Evolutionary conservation across 2,888 invertebrate species (phyloP), one percentile per base, ranked within the genome.

Genomic region (Lasioglossum leucozonium): DNA sequence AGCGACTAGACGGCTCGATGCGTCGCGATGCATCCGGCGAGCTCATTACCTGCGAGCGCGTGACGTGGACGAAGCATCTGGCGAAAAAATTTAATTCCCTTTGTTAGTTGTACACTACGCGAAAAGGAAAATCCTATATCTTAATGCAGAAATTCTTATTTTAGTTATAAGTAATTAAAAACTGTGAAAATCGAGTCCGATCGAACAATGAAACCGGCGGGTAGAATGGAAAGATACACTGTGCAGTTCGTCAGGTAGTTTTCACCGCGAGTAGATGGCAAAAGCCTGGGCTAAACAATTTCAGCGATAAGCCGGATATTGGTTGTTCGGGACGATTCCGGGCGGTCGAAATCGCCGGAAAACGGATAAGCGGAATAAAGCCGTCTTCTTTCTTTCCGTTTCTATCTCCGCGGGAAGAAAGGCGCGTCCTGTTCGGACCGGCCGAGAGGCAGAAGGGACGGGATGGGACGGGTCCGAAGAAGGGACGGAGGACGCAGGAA

Each of bases 401-500:
- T 37, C 30, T 10, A 16, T 22, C 30, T 22, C 8, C 18, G 10
- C 2, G 18, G 30, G 11, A n/a, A 62, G 30, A 30, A 42, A 10
- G 40, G 44, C 26, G 10, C 69, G 18, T 42, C 22, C 10, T n/a
- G 10, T 22, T 30, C 58, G 58, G 30, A 0, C 10, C 10, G 51
- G 51, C 18, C 51, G n/a, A 10, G 16, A 62, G 58, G 13, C 51
- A 5, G 18, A 30, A 65, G 65, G 34, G 47, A 18, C 6, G 16
- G 58, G 34, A n/a, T 34, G 65, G 34, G 55, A n/a, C 4, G 16
- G 69, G 34, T 18, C 47, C 55, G 55, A 62, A 26, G 30, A 30
- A 65, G 65, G 34, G 55, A n/a, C 6, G 71, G 42, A 26, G 44
- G 16, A 16, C 34, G 67, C 75, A 78, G 82, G 77, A 82, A 77